Base-by-base conservation (phyloP, 1,140 invertebrate species). In the Drosophila bocki region DNA sequence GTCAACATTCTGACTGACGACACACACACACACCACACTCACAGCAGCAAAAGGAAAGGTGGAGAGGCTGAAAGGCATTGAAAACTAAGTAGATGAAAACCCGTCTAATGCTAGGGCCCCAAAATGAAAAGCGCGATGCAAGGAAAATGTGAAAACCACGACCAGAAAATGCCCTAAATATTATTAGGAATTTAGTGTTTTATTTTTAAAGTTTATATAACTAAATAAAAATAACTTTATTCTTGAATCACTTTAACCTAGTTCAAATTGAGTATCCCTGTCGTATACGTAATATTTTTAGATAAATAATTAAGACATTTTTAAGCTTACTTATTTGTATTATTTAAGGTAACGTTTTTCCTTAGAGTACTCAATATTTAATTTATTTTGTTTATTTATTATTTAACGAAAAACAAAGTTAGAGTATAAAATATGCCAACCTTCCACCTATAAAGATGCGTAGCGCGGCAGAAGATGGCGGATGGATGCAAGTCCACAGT, bases 21-120 rank as follows among this genome's bases (percentile, higher is more conserved):
- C 48, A 19, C 22, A 45, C 56, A 19, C 45, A 50, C 51, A 29
- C 22, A 19, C 5, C 26, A 41, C 33, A 50, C 29, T 13, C n/a
- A 12, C 32, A 48, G 22, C 45, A 48, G 22, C 29, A 33, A 22
- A 37, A 13, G 15, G 13, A 51, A 58, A 26, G 11, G 29, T 22
- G 19, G 6, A 48, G 62, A 60, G 69, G 50, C 71, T 58, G 6
- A 48, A 48, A 60, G 69, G 50, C 71, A 61, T 67, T 65, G 78
- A 80, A 68, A 80, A 41, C 78, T 54, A 85, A 86, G 65, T 65
- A 80, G 61, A 78, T 70, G 59, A 72, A 69, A 60, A 41, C 35
- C 44, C 42, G 69, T 72, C 65, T 58, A 71, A 58, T 33, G 69
- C 69, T 54, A 12, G 53, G 15, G 15, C 42, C 26, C 48, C 29